Conservation (phyloP, 2,888 invertebrate genomes). For the Scaptomyza caliginosa region DNA sequence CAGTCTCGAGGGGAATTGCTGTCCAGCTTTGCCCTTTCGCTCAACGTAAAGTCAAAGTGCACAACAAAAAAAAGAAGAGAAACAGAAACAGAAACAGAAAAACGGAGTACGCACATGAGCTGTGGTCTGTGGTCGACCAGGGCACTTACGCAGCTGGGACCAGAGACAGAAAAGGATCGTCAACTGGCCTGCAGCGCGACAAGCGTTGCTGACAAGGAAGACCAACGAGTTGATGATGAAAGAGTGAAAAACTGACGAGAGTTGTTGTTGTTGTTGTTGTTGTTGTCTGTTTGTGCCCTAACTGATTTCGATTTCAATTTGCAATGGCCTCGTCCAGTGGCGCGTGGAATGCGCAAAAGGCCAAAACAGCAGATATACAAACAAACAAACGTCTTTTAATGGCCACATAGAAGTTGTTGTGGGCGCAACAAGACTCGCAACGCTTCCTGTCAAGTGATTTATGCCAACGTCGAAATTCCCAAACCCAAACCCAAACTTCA, state of each 20-base stretch:
- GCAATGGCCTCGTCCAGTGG: conserved; percentile 42
- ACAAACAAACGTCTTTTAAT: conserved; percentile 77
- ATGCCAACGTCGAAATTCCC: conserved; percentile 61
- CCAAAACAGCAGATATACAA: conserved; percentile 29
- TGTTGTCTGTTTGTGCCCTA: conserved; percentile 33
- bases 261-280: conserved; percentile 11
- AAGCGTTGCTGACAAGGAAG: conserved; percentile 22
- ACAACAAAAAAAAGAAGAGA: conserved; percentile 20
- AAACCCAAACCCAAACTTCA: conserved; percentile 9
- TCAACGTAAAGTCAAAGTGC: conserved; percentile 60
- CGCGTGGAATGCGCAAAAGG: conserved; percentile 40
- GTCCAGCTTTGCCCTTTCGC: conserved; percentile 59
- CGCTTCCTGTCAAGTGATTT: conserved; percentile 80
- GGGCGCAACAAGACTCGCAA: conserved; percentile 77
- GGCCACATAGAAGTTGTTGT: conserved; percentile 75
- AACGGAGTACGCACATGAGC: conserved; percentile 37
- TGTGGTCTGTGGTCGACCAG: conserved; percentile 71
- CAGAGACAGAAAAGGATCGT: conserved; percentile 14
- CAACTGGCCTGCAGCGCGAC: conserved; percentile 37
- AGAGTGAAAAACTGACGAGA: conserved; percentile 45
- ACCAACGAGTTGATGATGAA: conserved; percentile 22
- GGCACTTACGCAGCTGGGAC: conserved; percentile 67
- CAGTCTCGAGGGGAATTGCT: conserved; percentile 59
- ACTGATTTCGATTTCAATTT: conserved; percentile 81
- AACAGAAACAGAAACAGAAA: background rate